Evolutionary conservation across 2,113 vertebrate genomes (phyloP), one percentile per base, ranked within the genome.

Genomic region (Nanorana parkeri): DNA sequence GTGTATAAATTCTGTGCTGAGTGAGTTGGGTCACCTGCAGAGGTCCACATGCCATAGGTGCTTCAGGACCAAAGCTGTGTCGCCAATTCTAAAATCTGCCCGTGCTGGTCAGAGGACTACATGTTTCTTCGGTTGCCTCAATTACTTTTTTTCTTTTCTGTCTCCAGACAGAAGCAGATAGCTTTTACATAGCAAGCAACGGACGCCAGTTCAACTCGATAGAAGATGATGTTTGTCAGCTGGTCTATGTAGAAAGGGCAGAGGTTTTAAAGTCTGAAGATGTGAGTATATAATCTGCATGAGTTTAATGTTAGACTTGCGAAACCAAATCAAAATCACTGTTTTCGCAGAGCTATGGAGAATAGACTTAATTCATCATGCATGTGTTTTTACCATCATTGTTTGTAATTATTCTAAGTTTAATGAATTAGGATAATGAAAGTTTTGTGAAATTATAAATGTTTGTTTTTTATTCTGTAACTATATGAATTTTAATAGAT

Each of bases 151-250:
- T 79, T 21, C 17, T 80, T 83, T 11, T 85, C 1, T 87, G 13
- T 77, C 8, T 32, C 1, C 51, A 99, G 98, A 93, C 94, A 0
- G 97, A 98, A 3, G 97, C 97, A 0, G 97, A 99, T 83, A 97
- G 97, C 84, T 99, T 99, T 83, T 99, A 97, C 72, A 94, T 95
- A 67, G 90, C 94, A 0, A 98, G 96, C 84, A 99, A 99, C 0
- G 97, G 98, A 4, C 94, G 94, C 21, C 97, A 96, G 89, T 99
- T 99, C 88, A 99, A 99, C 90, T 99, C 97, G 0, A 99, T 99
- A 7, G 98, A 99, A 89, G 97, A 99, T 26, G 97, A 98, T 0
- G 96, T 99, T 36, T 99, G 98, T 77, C 98, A 99, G 85, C 88
- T 99, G 82, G 95, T 99, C 1, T 99, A 99, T 0, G 97, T 99